phyloP scores from a whole-genome alignment of 2,888 invertebrate species.

The Acronicta aceris region DNA sequence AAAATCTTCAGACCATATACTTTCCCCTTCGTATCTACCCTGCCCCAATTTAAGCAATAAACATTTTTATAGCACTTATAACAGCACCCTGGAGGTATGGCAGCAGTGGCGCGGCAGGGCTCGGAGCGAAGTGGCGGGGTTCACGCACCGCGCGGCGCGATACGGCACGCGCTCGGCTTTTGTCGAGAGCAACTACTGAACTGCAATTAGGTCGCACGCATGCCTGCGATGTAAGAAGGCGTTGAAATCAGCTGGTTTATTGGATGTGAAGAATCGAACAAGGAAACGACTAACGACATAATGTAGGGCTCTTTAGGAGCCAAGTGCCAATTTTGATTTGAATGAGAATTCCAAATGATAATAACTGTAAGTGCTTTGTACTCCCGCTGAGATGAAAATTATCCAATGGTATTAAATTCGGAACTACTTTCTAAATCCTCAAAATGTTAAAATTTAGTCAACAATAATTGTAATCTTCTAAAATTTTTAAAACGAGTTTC shows the following conservation, averaged over 20 bases:
- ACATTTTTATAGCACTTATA: slow-evolving; percentile 40
- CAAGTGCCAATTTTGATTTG: too few relatives aligned
- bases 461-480: too few relatives aligned
- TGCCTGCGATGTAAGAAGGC: slow-evolving; percentile 26
- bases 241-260: background rate
- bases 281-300: background rate
- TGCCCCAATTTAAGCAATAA: slow-evolving; percentile 38
- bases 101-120: slow-evolving; percentile 18
- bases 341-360: too few relatives aligned
- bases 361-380: too few relatives aligned
- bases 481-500: too few relatives aligned
- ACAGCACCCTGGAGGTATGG: background rate
- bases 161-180: slow-evolving; percentile 55
- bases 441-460: too few relatives aligned
- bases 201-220: slow-evolving; percentile 59
- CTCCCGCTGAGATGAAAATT: too few relatives aligned
- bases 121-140: slow-evolving; percentile 2
- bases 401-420: too few relatives aligned
- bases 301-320: too few relatives aligned
- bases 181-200: slow-evolving; percentile 27
- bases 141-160: slow-evolving; percentile 52
- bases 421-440: too few relatives aligned
- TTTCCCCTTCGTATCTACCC: slow-evolving; percentile 19
- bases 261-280: background rate
- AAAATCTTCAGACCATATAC: slow-evolving; percentile 17